Conservation (phyloP, 2,797 vertebrate genomes). For the Anas bernieri region DNA sequence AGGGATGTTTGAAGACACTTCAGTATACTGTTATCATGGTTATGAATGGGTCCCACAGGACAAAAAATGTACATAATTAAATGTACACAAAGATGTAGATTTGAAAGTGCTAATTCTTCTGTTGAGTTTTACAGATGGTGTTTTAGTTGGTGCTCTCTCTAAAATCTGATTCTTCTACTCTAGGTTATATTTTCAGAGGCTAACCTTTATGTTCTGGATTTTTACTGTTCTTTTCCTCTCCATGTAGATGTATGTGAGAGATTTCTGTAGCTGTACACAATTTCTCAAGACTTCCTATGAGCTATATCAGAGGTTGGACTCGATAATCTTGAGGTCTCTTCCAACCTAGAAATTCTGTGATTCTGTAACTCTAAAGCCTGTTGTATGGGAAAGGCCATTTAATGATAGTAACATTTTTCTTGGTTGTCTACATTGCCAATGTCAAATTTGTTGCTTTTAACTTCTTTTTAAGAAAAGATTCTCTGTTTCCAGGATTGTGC, state of each 20-base stretch:
- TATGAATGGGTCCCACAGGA: neutral
- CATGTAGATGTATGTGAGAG: neutral
- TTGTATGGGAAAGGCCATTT: neutral
- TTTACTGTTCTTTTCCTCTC: neutral
- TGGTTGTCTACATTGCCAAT: neutral
- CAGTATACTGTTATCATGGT: neutral
- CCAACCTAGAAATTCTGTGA: no score
- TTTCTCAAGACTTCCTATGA: neutral
- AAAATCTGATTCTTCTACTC: neutral
- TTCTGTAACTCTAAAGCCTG: neutral
- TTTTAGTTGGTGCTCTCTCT: neutral
- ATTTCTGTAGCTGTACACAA: neutral
- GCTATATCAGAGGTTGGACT: no score
- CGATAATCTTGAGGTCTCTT: no score
- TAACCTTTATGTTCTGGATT: neutral
- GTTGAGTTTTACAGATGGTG: neutral
- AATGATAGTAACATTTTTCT: neutral
- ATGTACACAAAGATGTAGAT: neutral
- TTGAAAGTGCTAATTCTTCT: neutral
- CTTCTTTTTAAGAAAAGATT: neutral
- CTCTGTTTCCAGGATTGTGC: neutral
- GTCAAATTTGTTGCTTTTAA: neutral
- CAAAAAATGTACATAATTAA: neutral
- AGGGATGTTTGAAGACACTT: neutral
- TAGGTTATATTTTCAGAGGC: neutral